Evolutionary conservation across 2,113 vertebrate genomes (phyloP).

Genomic region (Jacana jacana): DNA sequence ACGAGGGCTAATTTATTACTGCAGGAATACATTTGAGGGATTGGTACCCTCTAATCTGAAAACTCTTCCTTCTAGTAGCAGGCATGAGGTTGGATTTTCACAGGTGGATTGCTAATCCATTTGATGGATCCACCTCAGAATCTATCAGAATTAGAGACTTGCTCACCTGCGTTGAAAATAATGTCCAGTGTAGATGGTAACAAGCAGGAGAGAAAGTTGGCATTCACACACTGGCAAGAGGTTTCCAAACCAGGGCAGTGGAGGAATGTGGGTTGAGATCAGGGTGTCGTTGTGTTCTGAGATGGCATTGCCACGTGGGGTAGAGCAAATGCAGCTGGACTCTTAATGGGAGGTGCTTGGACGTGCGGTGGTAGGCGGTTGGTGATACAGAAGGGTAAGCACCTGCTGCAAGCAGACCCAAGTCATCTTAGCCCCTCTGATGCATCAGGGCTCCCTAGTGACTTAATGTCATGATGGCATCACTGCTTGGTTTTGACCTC

Average conservation of each 20-base stretch:
- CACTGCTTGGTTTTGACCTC: not conserved
- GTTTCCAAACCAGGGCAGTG: not conserved
- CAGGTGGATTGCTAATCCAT: not conserved
- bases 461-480: not conserved
- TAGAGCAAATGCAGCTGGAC: accelerated
- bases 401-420: not conserved
- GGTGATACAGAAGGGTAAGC: not conserved
- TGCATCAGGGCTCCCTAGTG: not conserved
- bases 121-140: not conserved
- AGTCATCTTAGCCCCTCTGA: not conserved
- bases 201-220: not conserved
- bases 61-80: not conserved
- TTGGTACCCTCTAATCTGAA: not conserved
- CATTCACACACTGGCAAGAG: not conserved
- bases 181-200: not conserved
- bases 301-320: not conserved
- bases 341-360: accelerated
- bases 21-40: not conserved
- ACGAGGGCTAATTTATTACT: not conserved
- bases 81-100: not conserved
- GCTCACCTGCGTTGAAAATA: not conserved
- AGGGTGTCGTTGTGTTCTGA: not conserved
- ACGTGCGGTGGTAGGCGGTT: not conserved
- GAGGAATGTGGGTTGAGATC: not conserved
- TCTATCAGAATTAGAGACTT: not conserved